phyloP scores from a whole-genome alignment of 2,888 invertebrate species.

The Apodemia mormo region DNA sequence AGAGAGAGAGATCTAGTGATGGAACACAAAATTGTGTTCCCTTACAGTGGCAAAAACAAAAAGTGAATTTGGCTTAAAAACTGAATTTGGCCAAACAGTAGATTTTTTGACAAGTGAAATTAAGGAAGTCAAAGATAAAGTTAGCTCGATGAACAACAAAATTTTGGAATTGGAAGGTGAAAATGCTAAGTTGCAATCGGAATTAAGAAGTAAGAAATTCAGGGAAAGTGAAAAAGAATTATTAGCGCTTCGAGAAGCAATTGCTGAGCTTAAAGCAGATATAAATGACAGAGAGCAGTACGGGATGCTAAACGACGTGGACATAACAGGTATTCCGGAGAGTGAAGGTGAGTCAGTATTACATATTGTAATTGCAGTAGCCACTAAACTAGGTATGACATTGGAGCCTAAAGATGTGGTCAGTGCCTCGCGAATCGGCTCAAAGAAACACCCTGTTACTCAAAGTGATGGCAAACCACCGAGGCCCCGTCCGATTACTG shows the following conservation, averaged over 20 bases:
- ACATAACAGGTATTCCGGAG: constrained; percentile 12
- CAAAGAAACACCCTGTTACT: not conserved
- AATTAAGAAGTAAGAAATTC: not conserved
- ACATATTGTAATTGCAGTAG: not conserved
- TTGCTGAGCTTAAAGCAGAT: not conserved
- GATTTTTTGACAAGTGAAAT: not conserved
- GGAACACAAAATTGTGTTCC: too few species aligned
- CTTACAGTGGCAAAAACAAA: too few species aligned
- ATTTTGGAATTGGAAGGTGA: not conserved
- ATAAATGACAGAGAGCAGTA: not conserved
- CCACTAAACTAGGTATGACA: constrained; percentile 12
- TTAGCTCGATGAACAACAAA: not conserved
- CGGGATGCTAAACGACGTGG: not conserved
- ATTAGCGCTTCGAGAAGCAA: not conserved
- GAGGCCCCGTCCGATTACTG: not conserved
- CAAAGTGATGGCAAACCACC: not conserved
- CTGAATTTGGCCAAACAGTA: not conserved
- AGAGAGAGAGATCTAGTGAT: too few species aligned
- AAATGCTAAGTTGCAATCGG: not conserved
- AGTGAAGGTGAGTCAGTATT: not conserved
- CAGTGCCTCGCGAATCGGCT: not conserved
- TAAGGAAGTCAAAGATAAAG: not conserved
- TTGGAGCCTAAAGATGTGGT: constrained; percentile 1
- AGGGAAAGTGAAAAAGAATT: not conserved
- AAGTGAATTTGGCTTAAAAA: too few species aligned